These are phyloP conservation scores for Scomberomorus guttatus DNA, from an alignment of 2,797 vertebrate species.

Conservation along the genomic window DNA sequence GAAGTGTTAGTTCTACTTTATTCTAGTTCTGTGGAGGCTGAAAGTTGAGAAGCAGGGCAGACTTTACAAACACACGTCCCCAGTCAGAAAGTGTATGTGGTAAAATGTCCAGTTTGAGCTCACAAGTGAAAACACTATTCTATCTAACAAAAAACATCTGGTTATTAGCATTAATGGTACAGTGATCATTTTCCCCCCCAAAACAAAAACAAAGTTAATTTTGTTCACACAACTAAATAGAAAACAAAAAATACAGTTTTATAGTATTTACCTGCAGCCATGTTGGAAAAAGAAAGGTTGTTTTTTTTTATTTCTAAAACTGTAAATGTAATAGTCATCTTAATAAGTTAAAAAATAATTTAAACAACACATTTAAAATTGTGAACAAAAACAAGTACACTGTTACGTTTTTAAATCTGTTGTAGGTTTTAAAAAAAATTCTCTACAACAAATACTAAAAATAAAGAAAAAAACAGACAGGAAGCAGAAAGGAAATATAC, in stretches of 20 bases:
- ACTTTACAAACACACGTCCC: slow-evolving; percentile 20
- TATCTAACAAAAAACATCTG: slow-evolving; percentile 61
- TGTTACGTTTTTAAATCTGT: slow-evolving; percentile 58
- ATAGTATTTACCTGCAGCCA: slow-evolving; percentile 69
- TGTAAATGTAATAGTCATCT: slow-evolving; percentile 73
- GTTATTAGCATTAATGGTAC: slow-evolving; percentile 60
- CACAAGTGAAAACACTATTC: slow-evolving; percentile 66
- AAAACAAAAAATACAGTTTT: slow-evolving; percentile 39
- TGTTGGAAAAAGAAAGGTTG: slow-evolving; percentile 38
- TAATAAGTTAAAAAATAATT: slow-evolving; percentile 87
- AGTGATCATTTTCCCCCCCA: slow-evolving; percentile 44
- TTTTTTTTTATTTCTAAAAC: slow-evolving; percentile 28
- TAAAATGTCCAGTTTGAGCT: slow-evolving; percentile 58
- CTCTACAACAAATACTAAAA: slow-evolving; percentile 74
- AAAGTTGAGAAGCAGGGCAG: neutral
- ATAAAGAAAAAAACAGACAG: slow-evolving; percentile 61
- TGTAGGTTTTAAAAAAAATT: slow-evolving; percentile 44
- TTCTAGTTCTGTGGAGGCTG: slow-evolving; percentile 54
- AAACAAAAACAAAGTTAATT: slow-evolving; percentile 44
- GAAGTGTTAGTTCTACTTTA: slow-evolving; percentile 11
- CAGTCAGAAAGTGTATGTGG: slow-evolving; percentile 31
- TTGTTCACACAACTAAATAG: slow-evolving; percentile 54
- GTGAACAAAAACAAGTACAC: slow-evolving; percentile 62
- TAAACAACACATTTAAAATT: slow-evolving; percentile 77
- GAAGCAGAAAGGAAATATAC: slow-evolving; percentile 75